Evolutionary conservation across 2,113 vertebrate species (phyloP).

Genomic region (Pagrus major): DNA sequence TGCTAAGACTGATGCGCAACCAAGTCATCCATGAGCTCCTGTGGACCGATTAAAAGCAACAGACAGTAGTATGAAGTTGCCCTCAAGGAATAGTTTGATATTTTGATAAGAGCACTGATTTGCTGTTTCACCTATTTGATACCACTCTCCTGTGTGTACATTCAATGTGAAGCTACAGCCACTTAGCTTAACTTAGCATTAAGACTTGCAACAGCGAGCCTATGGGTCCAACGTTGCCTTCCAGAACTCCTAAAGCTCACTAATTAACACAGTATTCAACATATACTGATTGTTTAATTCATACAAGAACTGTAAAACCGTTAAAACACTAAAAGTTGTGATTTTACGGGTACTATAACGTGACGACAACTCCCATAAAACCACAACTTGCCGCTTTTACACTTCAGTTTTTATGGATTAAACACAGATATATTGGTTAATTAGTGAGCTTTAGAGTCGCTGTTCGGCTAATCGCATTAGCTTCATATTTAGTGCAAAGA

Average conservation of each 20-base stretch:
- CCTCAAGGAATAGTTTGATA: neutral
- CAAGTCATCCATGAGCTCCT: neutral
- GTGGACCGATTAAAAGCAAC: too few species aligned
- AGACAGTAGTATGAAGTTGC: too few species aligned
- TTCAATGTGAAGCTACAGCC: neutral
- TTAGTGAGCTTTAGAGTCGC: neutral
- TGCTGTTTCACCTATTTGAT: too few species aligned
- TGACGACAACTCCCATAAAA: neutral
- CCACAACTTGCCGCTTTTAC: neutral
- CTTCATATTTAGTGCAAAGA: neutral
- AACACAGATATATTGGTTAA: neutral
- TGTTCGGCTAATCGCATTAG: neutral
- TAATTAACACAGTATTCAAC: neutral
- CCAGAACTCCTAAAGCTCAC: neutral
- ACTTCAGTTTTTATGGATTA: neutral
- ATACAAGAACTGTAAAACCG: neutral
- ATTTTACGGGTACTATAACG: neutral
- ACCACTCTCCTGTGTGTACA: neutral
- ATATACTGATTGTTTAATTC: neutral
- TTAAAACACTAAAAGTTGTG: neutral
- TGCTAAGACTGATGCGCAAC: neutral
- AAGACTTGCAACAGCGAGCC: neutral
- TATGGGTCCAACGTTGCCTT: neutral
- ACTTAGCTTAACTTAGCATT: neutral
- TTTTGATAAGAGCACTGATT: neutral